Evolutionary conservation across 2,797 vertebrate genomes (phyloP), one percentile per base, ranked within the genome.

Genomic region (Selene dorsalis): DNA sequence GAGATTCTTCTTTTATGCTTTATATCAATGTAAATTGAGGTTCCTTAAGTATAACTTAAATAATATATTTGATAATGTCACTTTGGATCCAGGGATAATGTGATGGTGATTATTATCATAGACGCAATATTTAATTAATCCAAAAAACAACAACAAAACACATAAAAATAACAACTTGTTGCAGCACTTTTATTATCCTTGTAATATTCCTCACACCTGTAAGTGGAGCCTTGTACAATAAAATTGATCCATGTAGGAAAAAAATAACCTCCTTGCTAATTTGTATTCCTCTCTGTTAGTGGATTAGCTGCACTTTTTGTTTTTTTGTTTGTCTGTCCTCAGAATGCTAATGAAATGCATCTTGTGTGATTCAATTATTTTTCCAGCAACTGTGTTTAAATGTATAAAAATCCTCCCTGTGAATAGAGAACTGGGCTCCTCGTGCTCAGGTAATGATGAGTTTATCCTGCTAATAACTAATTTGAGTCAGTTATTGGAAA

Each of bases 291-390:
- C 32, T 30, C 30, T 41, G 45, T 48, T 26, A 10, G 30, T 67
- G 28, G n/a, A n/a, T 6, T n/a, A 45, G 35, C 17, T 43, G 17
- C 24, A 2, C 35, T 43, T n/a, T n/a, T n/a, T n/a, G n/a, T n/a
- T n/a, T n/a, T n/a, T n/a, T 28, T 43, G 41, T 73, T 63, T 24
- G 17, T 3, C 4, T 22, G n/a, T 56, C 17, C 53, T 38, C 66
- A 45, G 14, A 60, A 38, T 75, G 65, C 14, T 14, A 53, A 67
- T 73, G 28, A 73, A 62, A 56, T 55, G 30, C 52, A 4, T 18
- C 45, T 16, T 20, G 11, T 58, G 24, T 47, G 69, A 77, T 56
- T 38, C 20, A 22, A 35, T 59, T 2, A 48, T 62, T 62, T 43
- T 11, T 43, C 16, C n/a, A 50, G 38, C 58, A n/a, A 60, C 10